A percentile compares a stretch with the other conserved stretches of the same genome.
These are phyloP conservation scores for Mesorhabditis belari DNA, from an alignment of 2,888 invertebrate species.

Conservation along the genomic window DNA sequence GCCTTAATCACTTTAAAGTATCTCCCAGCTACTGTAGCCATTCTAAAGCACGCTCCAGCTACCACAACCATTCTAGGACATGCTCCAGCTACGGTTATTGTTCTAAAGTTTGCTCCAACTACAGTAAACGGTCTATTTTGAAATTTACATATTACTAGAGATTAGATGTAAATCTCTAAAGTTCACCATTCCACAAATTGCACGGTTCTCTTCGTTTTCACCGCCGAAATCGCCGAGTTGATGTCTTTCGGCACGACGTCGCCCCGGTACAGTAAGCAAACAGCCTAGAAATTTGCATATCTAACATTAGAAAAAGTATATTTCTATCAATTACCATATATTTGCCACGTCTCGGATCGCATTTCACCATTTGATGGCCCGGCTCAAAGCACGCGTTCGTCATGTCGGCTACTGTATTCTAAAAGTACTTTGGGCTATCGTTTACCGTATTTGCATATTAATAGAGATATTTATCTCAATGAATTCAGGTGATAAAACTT, in stretches of 20 bases:
- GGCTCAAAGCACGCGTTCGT: constrained; percentile 82
- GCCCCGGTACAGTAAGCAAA: constrained; percentile 87
- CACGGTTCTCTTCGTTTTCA: constrained; percentile 57
- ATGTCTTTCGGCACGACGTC: constrained; percentile 76
- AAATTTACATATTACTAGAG: too few species aligned
- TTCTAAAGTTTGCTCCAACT: too few species aligned
- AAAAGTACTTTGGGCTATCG: neutral
- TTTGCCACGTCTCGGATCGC: constrained; percentile 54
- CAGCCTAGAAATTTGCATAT: constrained; percentile 65
- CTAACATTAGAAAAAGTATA: neutral
- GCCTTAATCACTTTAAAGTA: too few species aligned
- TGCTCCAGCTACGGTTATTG: too few species aligned
- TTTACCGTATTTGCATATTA: neutral
- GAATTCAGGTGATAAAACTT: neutral
- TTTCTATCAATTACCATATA: constrained; percentile 53
- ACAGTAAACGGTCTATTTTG: too few species aligned
- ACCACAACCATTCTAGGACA: too few species aligned
- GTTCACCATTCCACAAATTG: constrained; percentile 63
- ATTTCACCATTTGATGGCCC: constrained; percentile 64
- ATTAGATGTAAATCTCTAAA: neutral
- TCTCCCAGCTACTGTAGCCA: too few species aligned
- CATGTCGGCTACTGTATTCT: constrained; percentile 73
- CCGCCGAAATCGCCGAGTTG: constrained; percentile 51
- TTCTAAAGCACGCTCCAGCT: too few species aligned
- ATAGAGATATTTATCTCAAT: neutral